Base-by-base conservation (phyloP, 2,113 vertebrate species). In the Bungarus multicinctus region DNA sequence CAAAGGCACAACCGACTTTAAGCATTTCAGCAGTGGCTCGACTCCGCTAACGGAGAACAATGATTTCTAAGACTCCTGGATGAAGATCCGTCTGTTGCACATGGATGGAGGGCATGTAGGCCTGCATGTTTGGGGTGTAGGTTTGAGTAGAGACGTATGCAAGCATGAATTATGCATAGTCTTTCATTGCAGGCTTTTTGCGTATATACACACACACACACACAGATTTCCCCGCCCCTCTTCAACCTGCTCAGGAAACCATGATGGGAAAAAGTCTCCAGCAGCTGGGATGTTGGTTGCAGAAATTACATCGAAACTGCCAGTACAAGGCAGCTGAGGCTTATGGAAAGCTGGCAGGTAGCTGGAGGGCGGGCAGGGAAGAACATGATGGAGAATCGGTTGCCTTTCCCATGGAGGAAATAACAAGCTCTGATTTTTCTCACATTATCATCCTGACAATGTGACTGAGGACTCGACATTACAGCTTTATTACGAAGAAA, bases 1-100 rank as follows among this genome's bases (percentile, higher is more conserved):
- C 97, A 98, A 98, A 98, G 98, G 98, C 97, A 98, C 97, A 97
- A 97, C 97, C 96, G 97, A 97, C 97, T 98, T 97, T 95, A 98
- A 98, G 96, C 96, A 95, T 97, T 98, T 98, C 96, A 96, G 97
- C 97, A 97, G 95, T 95, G 97, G 97, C 98, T 98, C 94, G 93
- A 95, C 97, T 97, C 97, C 96, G 97, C 98, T 96, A 96, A 97
- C 92, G 7, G 96, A 98, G 98, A 98, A 98, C 98, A 98, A 98
- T 98, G 97, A 98, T 97, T 97, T 96, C 97, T 97, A 90, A 93
- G 55, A 97, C 97, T 97, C 97, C 97, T 94, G 97, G 97, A 97
- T 96, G 55, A 16, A 57, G 74, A 81, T 81, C 3, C 1, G 34
- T 22, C 74, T 81, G 74, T 81, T 81, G 18, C 20, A 22, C 34